Evolutionary conservation across 2,888 invertebrate species (phyloP).

Genomic region (Drosophila robusta): DNA sequence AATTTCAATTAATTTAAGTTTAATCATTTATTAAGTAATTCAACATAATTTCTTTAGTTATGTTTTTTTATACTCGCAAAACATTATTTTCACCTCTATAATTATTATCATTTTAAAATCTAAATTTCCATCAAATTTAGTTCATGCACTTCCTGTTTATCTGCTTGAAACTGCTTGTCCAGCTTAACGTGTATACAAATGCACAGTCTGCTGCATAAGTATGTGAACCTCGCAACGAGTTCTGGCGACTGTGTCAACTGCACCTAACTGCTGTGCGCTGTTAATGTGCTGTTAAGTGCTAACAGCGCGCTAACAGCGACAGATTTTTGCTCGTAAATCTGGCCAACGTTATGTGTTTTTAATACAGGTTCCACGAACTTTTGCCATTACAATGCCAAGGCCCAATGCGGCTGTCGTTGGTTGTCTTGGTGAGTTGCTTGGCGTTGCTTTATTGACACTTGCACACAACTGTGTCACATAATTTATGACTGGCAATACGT

Average conservation of each 20-base stretch:
- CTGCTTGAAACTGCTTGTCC: not conserved
- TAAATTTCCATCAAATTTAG: too few species aligned
- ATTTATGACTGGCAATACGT: constrained; percentile 64
- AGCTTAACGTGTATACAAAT: not conserved
- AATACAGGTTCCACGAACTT: constrained; percentile 51
- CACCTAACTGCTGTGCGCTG: not conserved
- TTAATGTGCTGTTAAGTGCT: constrained; percentile 10
- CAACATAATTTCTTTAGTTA: too few species aligned
- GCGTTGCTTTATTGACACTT: constrained; percentile 71
- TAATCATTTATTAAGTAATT: too few species aligned
- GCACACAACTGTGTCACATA: constrained; percentile 60
- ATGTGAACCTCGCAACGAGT: constrained; percentile 11
- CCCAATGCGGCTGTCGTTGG: constrained; percentile 36
- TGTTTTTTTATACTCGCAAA: too few species aligned
- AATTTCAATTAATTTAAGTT: too few species aligned
- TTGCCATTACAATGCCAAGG: constrained; percentile 44
- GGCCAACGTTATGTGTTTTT: constrained; percentile 57
- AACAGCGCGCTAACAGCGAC: constrained; percentile 23
- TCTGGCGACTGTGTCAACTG: constrained; percentile 7
- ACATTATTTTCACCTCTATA: too few species aligned
- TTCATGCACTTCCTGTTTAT: not conserved
- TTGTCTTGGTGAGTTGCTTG: constrained; percentile 17
- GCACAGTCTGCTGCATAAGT: constrained; percentile 9
- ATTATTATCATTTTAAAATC: too few species aligned
- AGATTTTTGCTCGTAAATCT: constrained; percentile 55